Evolutionary conservation across 2,888 invertebrate genomes (phyloP), one percentile per base, ranked within the genome.

Genomic region (Tryphoninae sp.): DNA sequence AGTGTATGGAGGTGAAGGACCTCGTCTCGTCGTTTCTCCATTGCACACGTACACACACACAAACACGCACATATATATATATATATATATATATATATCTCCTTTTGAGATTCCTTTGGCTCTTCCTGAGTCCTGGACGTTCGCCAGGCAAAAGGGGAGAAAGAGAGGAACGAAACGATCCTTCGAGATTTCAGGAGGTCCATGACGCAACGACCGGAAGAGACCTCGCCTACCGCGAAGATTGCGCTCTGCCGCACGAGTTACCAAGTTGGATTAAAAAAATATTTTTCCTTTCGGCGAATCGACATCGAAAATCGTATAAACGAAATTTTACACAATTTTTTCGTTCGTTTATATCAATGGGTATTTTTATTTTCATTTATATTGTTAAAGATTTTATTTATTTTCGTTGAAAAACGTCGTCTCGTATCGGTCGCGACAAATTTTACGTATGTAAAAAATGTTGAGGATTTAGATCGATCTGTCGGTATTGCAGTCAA

Each of bases 121-220:
- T 69, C 22, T 42, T 16, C 26, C 59, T 42, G 78, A 19, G 49
- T 67, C 65, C 84, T 84, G 85, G 84, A 84, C 68, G 65, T 71
- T 82, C 80, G 86, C 87, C 82, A 83, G 80, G 73, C 62, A 59
- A 23, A 45, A 26, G 33, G 49, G 49, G 49, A 42, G 64, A 61
- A 26, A 67, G 23, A 53, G 40, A 68, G 13, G 7, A 33, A 0
- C 45, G 45, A 45, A 55, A 55, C 16, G 75, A 75, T 81, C 71
- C 71, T 81, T 69, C 81, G 75, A 78, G 65, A 59, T 65, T 82
- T 82, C 73, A 73, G 51, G 58, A 71, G 78, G 75, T 78, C 3
- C 69, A 72, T 71, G 69, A 81, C 61, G 75, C 74, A 78, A 81
- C 78, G 81, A 81, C 78, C 81, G 81, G 75, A 81, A 81, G 75